These are phyloP conservation scores for Spinibarbus caldwelli DNA, from an alignment of 2,797 vertebrate genomes.

Conservation along the genomic window DNA sequence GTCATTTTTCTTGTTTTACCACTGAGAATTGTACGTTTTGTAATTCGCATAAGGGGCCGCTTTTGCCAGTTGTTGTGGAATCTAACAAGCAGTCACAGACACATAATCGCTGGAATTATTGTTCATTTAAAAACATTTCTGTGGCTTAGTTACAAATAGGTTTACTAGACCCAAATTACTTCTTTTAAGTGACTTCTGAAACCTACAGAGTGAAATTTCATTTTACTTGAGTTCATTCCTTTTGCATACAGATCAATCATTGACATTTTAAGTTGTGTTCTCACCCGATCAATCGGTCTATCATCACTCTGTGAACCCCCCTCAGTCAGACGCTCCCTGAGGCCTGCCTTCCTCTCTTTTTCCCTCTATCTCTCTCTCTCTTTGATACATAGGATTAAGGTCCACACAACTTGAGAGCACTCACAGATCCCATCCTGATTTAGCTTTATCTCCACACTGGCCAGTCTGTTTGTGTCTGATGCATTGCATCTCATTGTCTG, in stretches of 20 bases:
- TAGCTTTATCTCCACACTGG: background rate
- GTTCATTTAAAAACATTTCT: constrained; percentile 2
- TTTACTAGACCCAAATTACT: constrained; percentile 13
- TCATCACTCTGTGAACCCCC: constrained; percentile 34
- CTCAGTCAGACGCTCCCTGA: constrained; percentile 15
- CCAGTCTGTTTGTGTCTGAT: background rate
- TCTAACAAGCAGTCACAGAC: background rate
- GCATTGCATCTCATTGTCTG: constrained; percentile 54
- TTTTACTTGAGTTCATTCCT: constrained; percentile 31
- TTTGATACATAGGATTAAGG: constrained; percentile 51
- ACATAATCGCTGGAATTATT: background rate
- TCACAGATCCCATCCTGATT: constrained; percentile 15
- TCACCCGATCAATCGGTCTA: constrained; percentile 32
- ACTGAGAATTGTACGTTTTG: background rate
- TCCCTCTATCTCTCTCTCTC: constrained; percentile 32
- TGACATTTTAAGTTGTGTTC: constrained; percentile 45
- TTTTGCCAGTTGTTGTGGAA: background rate
- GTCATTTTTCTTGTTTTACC: constrained; percentile 11
- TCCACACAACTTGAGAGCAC: constrained; percentile 18
- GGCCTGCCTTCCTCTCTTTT: background rate
- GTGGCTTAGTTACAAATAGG: background rate
- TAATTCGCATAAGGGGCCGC: background rate
- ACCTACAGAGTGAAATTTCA: constrained; percentile 26
- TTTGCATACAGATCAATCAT: constrained; percentile 41
- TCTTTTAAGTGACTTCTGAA: constrained; percentile 9